These are phyloP conservation scores for Strigops habroptila DNA, from an alignment of 2,113 vertebrate species.

Conservation along the genomic window DNA sequence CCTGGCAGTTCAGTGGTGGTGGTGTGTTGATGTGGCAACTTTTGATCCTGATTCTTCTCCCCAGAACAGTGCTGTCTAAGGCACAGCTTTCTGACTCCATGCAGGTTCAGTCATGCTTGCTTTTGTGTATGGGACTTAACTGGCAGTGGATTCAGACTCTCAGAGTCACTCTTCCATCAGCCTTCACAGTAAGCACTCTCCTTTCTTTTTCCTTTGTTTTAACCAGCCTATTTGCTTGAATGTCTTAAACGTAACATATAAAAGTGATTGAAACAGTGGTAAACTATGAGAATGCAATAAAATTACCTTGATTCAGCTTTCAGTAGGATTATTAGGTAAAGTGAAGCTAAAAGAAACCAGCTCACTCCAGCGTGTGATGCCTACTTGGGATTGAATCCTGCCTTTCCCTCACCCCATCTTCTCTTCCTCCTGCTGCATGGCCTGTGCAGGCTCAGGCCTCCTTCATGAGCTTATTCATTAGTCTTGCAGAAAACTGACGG, in stretches of 20 bases:
- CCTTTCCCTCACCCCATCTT: neutral
- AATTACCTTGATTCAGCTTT: neutral
- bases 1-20: neutral
- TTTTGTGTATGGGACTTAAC: neutral
- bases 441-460: neutral
- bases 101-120: neutral
- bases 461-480: neutral
- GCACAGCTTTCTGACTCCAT: neutral
- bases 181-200: neutral
- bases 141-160: neutral
- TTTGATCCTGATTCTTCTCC: neutral
- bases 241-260: neutral
- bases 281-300: neutral
- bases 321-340: neutral
- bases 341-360: neutral
- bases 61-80: neutral
- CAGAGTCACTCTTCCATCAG: neutral
- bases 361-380: fast-evolving
- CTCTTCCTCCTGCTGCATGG: neutral
- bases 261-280: neutral
- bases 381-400: neutral
- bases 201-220: neutral
- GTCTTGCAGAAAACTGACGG: neutral
- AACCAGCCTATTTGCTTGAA: neutral
- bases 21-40: neutral